A percentile compares a stretch with the other conserved stretches of the same genome.
Conservation (phyloP, 1,140 invertebrate genomes). For the Drosophila auraria region DNA sequence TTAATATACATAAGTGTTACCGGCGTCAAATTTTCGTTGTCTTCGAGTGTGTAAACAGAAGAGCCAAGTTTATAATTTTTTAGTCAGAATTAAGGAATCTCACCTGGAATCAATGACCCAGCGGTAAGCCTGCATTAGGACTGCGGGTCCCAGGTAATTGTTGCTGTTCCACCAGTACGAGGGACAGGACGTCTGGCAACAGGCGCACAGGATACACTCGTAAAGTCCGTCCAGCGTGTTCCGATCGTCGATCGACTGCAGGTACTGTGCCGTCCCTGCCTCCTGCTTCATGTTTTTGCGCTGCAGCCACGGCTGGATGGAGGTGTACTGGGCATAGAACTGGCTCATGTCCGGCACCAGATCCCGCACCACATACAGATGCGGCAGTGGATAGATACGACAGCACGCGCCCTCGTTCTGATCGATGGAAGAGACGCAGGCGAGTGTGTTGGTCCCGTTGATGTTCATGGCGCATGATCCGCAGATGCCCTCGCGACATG, state of each 20-base stretch:
- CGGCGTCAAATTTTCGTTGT: too few species aligned
- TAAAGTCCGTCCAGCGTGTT: constrained; percentile 97
- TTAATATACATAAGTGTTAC: too few species aligned
- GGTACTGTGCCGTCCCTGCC: constrained; percentile 89
- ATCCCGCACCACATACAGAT: constrained; percentile 99
- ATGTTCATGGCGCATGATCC: constrained; percentile 99
- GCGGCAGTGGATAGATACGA: constrained; percentile 94
- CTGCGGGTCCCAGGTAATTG: constrained; percentile 97
- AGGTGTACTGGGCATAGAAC: constrained; percentile 96
- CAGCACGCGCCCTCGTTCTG: constrained; percentile 54
- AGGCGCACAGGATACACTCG: constrained; percentile 98
- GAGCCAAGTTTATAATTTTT: too few species aligned
- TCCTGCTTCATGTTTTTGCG: constrained; percentile 88
- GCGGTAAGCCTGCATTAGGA: constrained; percentile 96
- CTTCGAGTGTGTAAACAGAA: too few species aligned
- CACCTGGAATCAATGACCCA: constrained; percentile 97
- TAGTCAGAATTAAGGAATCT: too few species aligned
- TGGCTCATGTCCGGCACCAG: constrained; percentile 97
- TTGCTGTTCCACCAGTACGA: constrained; percentile 99
- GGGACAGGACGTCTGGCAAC: constrained; percentile 97
- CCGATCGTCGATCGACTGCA: constrained; percentile 95
- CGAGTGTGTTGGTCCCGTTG: constrained; percentile 96
- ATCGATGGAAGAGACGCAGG: constrained; percentile 87
- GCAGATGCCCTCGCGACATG: constrained; percentile 98
- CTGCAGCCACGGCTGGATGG: constrained; percentile 97